Conservation (phyloP, 1,140 invertebrate species). For the Lordiphosa clarofinis region DNA sequence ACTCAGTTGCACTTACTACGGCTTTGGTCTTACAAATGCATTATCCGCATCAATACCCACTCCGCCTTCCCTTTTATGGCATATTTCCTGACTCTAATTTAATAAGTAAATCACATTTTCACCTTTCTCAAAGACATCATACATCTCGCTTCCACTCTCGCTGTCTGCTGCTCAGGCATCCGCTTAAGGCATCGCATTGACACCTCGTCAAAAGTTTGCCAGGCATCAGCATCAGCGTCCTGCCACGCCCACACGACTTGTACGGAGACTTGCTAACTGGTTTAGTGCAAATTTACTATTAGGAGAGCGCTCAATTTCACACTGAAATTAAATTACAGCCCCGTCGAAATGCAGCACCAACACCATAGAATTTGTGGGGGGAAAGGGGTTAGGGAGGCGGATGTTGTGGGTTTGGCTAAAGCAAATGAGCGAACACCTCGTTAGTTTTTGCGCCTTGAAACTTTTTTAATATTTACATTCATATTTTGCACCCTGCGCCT, state of each 20-base stretch:
- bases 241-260: slow-evolving; percentile 11
- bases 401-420: slow-evolving; percentile 9
- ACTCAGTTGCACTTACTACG: not conserved
- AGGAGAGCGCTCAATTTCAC: slow-evolving; percentile 74
- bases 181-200: slow-evolving; percentile 57
- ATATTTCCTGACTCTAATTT: slow-evolving; percentile 53
- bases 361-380: not conserved
- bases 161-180: slow-evolving; percentile 12
- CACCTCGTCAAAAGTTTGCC: slow-evolving; percentile 69
- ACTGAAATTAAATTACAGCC: slow-evolving; percentile 69
- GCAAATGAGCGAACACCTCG: slow-evolving; percentile 73
- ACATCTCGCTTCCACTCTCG: not conserved
- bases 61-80: not conserved
- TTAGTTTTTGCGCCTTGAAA: slow-evolving; percentile 71
- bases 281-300: slow-evolving; percentile 74
- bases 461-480: slow-evolving; percentile 78
- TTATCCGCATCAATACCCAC: slow-evolving; percentile 7
- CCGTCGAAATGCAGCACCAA: slow-evolving; percentile 44
- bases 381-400: not conserved
- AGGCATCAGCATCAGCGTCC: slow-evolving; percentile 25
- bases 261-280: slow-evolving; percentile 52
- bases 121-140: slow-evolving; percentile 46
- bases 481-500: slow-evolving; percentile 71
- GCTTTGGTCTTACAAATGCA: slow-evolving; percentile 13
- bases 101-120: slow-evolving; percentile 74